phyloP scores from a whole-genome alignment of 2,888 invertebrate genomes.

The Isoperla grammatica region DNA sequence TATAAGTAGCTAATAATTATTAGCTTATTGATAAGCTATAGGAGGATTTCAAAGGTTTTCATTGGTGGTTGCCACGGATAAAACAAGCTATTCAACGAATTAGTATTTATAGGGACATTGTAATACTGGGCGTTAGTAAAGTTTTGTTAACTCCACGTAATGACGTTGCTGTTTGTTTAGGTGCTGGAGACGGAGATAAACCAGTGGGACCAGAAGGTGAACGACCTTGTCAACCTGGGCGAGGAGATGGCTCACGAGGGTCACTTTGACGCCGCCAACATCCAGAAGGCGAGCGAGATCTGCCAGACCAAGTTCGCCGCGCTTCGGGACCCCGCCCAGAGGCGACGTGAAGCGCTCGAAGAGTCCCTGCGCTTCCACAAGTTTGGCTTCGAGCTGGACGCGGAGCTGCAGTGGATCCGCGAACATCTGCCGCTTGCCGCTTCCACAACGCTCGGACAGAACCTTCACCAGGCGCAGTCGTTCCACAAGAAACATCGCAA shows the following conservation, averaged over 20 bases:
- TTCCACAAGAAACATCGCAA: slow-evolving; percentile 92
- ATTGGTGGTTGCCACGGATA: too few species aligned
- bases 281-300: slow-evolving; percentile 68
- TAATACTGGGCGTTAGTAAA: too few species aligned
- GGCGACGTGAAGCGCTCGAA: slow-evolving; percentile 70
- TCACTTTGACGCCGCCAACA: slow-evolving; percentile 89
- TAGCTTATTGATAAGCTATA: too few species aligned
- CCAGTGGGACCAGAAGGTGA: slow-evolving; percentile 76
- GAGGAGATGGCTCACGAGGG: slow-evolving; percentile 89
- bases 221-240: slow-evolving; percentile 70
- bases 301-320: slow-evolving; percentile 66
- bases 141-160: too few species aligned
- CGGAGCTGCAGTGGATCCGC: slow-evolving; percentile 91
- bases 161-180: too few species aligned
- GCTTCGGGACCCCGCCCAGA: slow-evolving; percentile 65
- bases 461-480: slow-evolving; percentile 87
- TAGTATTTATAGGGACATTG: too few species aligned
- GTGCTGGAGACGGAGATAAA: slow-evolving; percentile 78
- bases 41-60: too few species aligned
- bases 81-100: too few species aligned
- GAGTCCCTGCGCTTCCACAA: slow-evolving; percentile 83
- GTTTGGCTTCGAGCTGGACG: slow-evolving; percentile 87
- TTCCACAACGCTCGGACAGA: slow-evolving; percentile 70
- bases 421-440: slow-evolving; percentile 80
- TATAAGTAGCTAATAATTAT: too few species aligned